phyloP scores from a whole-genome alignment of 2,888 invertebrate genomes.

The Torymus tubicola region DNA sequence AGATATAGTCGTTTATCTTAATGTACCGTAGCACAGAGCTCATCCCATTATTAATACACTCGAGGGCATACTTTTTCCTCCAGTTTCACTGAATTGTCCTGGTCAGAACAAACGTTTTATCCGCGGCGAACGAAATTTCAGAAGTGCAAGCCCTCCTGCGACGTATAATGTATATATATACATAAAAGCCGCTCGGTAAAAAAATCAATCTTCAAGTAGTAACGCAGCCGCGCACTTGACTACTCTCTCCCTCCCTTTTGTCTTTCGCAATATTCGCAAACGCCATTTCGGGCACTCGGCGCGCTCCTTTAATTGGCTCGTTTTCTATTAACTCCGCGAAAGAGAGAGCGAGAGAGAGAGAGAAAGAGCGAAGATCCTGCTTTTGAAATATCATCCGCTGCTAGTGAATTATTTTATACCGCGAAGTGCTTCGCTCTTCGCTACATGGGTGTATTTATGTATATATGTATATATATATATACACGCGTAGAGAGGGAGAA shows the following conservation, averaged over 20 bases:
- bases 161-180: background rate
- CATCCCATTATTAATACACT: too few species aligned
- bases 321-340: conserved; percentile 44
- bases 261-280: conserved; percentile 35
- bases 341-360: background rate
- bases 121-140: background rate
- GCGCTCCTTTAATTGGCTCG: conserved; percentile 49
- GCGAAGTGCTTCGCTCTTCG: conserved; percentile 11
- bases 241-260: conserved; percentile 6
- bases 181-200: conserved; percentile 12
- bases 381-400: conserved; percentile 42
- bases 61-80: too few species aligned
- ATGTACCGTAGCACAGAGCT: too few species aligned
- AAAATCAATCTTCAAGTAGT: conserved; percentile 38
- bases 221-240: conserved; percentile 20
- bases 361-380: conserved; percentile 16
- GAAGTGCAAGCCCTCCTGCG: background rate
- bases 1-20: too few species aligned
- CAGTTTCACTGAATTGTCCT: too few species aligned
- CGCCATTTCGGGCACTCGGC: background rate
- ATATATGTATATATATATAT: too few species aligned
- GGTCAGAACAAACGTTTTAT: conserved; percentile 15
- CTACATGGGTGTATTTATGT: too few species aligned
- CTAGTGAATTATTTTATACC: conserved; percentile 46
- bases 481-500: background rate